A percentile compares a stretch with the other conserved stretches of the same genome.
Conservation (phyloP, 2,797 vertebrate species). For the Stomatorhinus walkeri region DNA sequence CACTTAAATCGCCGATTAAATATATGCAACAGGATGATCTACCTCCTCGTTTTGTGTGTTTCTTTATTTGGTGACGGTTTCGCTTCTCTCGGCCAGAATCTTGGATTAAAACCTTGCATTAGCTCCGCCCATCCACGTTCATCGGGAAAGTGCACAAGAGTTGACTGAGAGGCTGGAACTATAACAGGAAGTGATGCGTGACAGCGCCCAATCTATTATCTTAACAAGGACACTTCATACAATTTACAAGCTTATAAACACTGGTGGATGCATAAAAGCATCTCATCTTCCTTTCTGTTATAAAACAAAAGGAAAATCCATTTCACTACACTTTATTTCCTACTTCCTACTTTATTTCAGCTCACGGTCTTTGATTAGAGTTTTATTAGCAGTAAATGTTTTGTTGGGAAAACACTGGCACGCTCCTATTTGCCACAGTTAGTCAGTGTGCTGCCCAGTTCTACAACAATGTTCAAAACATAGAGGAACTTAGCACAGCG, state of each 20-base stretch:
- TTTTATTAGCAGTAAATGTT: background rate
- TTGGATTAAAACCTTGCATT: background rate
- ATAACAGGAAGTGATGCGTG: background rate
- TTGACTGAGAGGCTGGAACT: background rate
- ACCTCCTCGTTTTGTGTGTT: background rate
- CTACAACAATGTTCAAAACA: background rate
- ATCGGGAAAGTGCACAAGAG: background rate
- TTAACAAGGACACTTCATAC: background rate
- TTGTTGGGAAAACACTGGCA: background rate
- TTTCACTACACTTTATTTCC: background rate
- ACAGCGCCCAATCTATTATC: background rate
- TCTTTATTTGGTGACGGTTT: background rate
- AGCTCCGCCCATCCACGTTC: background rate
- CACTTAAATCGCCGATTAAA: background rate
- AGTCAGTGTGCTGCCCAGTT: background rate
- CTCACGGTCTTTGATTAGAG: background rate
- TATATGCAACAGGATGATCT: background rate
- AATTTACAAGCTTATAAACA: background rate
- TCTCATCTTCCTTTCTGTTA: background rate
- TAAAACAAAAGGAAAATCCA: background rate
- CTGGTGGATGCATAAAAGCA: background rate
- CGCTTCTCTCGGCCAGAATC: background rate
- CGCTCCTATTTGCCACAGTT: background rate
- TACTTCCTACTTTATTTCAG: background rate
- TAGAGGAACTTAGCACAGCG: background rate